phyloP scores from a whole-genome alignment of 2,113 vertebrate genomes.

The Peromyscus leucopus region DNA sequence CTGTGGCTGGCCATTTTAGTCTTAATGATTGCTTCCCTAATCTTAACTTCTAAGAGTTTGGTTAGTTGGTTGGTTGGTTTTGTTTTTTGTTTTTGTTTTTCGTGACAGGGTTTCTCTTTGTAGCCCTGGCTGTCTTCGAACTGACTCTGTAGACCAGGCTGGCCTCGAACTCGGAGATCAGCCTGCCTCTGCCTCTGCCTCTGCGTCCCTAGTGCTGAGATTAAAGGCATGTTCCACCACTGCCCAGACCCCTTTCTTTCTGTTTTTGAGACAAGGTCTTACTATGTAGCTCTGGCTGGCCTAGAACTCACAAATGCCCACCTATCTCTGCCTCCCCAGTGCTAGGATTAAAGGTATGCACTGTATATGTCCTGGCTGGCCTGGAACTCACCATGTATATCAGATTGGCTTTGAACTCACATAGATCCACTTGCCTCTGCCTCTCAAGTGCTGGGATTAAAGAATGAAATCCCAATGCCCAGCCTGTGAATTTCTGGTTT shows the following conservation, averaged over 20 bases:
- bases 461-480: background rate
- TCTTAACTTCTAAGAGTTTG: background rate
- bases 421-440: background rate
- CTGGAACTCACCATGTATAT: background rate
- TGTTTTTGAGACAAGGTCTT: background rate
- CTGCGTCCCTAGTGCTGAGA: background rate
- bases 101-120: background rate
- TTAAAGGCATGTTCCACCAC: background rate
- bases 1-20: background rate
- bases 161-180: background rate
- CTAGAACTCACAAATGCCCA: background rate
- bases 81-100: background rate
- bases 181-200: background rate
- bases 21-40: background rate
- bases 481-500: background rate
- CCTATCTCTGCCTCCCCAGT: background rate
- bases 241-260: background rate
- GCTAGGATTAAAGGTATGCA: background rate
- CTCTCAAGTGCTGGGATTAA: background rate
- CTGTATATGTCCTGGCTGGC: background rate
- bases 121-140: background rate
- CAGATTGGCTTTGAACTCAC: background rate
- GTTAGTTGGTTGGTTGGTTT: background rate
- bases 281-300: background rate
- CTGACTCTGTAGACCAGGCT: background rate